phyloP scores from a whole-genome alignment of 2,797 vertebrate genomes.

The Saxicola maurus region DNA sequence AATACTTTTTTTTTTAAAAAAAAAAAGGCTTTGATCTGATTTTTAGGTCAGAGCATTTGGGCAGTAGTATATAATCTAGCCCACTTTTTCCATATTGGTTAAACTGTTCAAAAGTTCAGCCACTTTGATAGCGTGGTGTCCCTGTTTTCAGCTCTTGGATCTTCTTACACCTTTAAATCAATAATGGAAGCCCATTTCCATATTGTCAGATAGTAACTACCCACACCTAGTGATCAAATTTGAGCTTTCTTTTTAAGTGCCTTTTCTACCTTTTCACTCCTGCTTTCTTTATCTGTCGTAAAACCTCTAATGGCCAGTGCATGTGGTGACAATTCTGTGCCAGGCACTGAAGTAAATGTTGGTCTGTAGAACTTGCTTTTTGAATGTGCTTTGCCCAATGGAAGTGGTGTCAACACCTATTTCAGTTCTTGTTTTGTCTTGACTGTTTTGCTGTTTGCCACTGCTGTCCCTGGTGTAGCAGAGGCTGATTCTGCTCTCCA shows the following conservation, averaged over 20 bases:
- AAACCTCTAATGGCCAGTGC: background rate
- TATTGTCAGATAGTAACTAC: background rate
- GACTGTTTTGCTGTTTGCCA: background rate
- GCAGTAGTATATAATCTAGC: background rate
- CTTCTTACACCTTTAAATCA: background rate
- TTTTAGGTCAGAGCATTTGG: background rate
- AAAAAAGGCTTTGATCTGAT: background rate
- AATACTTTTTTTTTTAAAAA: fast-evolving
- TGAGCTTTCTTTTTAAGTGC: background rate
- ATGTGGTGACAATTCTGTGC: background rate
- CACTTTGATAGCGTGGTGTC: background rate
- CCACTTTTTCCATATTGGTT: background rate
- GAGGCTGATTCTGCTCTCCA: background rate
- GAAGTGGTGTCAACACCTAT: background rate
- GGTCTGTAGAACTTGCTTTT: background rate
- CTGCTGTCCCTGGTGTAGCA: fast-evolving
- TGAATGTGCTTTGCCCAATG: background rate
- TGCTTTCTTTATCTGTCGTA: background rate
- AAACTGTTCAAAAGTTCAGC: background rate
- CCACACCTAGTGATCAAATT: background rate
- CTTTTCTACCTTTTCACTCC: background rate
- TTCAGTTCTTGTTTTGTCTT: background rate
- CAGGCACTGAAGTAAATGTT: background rate
- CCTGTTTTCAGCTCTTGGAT: background rate
- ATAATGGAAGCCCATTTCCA: background rate